Base-by-base conservation (phyloP, 2,113 vertebrate species). In the Pachypanchax playfairii region DNA sequence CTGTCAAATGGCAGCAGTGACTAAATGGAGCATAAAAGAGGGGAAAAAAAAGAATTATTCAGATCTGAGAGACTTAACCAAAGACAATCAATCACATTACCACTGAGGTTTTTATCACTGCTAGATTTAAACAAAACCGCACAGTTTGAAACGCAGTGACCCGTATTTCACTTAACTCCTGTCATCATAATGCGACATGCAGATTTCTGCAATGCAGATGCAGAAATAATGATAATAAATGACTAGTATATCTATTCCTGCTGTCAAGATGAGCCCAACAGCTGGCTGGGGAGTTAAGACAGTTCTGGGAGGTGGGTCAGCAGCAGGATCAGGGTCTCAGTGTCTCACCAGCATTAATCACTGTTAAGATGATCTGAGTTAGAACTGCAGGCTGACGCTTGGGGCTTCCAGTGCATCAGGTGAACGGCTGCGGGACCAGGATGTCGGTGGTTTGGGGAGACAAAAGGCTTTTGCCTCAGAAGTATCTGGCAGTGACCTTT, bases 331-430 rank as follows among this genome's bases (percentile, higher is more conserved):
- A 52, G 69, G 70, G 78, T 75, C 86, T 83, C 75, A 60, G 50
- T 73, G 68, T 84, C 85, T 80, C 80, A 29, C 39, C 47, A 51
- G 61, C 84, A 89, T 89, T 88, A 85, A 89, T 90, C 86, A 87
- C 76, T 69, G 74, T 59, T 76, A 87, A 84, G 49, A 86, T 87
- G 55, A 75, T 73, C 73, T 83, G 57, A 57, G 71, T 78, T 63
- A 65, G 56, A 49, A 61, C 48, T 8, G 58, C 36, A 42, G 79
- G 81, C 64, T 55, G 51, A 68, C 61, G 44, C 44, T 64, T 60
- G 75, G 75, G 75, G 81, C 42, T 42, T 33, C 22, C 33, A 5
- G 22, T 39, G 57, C 15, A 58, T 55, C 47, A 81, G 81, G 68
- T 77, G 67, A 80, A 60, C 54, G n/a, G 67, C 75, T 65, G 14